These are phyloP conservation scores for Catagonus wagneri DNA, from an alignment of 2,113 vertebrate genomes.

Conservation along the genomic window DNA sequence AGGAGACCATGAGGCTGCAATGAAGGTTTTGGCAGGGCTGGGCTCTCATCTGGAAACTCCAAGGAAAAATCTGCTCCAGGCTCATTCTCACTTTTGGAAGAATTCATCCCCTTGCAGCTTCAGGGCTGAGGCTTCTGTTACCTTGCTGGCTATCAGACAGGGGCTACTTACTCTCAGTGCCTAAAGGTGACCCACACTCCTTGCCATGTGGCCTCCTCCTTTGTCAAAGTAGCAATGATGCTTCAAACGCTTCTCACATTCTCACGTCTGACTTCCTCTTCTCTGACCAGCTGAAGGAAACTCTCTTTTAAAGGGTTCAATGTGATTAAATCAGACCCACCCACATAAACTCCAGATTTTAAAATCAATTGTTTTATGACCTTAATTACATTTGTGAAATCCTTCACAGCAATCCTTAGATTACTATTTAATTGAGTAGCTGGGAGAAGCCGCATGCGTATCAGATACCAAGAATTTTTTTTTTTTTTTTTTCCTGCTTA, in stretches of 20 bases:
- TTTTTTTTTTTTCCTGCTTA: too few relatives aligned
- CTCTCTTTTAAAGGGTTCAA: background rate
- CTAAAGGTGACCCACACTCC: background rate
- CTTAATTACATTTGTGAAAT: background rate
- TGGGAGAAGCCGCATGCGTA: background rate
- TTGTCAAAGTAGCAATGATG: background rate
- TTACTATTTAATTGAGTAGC: background rate
- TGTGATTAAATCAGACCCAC: background rate
- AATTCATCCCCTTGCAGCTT: background rate
- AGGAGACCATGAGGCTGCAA: background rate
- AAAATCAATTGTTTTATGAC: background rate
- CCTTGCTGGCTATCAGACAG: background rate
- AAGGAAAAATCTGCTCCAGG: background rate
- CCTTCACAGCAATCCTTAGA: background rate
- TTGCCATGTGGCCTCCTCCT: background rate
- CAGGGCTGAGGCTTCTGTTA: background rate
- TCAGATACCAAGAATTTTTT: background rate
- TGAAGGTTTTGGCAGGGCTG: too few relatives aligned
- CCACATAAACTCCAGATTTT: background rate
- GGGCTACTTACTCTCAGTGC: background rate
- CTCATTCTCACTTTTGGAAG: background rate
- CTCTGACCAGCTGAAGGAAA: background rate
- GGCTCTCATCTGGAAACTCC: background rate
- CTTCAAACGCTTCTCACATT: background rate
- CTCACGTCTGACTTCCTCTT: background rate